phyloP scores from a whole-genome alignment of 2,888 invertebrate genomes.

The Caenorhabditis sulstoni region DNA sequence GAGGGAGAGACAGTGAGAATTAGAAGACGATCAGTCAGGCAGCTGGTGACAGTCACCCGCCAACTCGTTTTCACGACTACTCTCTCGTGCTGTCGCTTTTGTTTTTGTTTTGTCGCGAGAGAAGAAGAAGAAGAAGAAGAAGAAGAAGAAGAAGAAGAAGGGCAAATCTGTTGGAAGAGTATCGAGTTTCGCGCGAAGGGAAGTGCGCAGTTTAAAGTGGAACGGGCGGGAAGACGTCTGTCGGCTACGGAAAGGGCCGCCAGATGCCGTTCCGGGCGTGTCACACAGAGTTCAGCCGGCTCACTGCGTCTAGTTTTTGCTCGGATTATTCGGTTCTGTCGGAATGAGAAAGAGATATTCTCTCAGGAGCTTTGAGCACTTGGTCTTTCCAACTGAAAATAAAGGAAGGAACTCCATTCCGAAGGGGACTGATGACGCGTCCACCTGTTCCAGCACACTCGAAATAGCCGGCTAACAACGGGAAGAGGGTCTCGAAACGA shows the following conservation, averaged over 20 bases:
- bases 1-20: background rate
- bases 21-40: conserved; percentile 21
- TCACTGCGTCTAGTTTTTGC: too few species aligned
- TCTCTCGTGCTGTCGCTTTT: conserved; percentile 6
- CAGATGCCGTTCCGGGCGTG: conserved; percentile 3
- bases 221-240: background rate
- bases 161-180: background rate
- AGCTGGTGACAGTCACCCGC: conserved; percentile 11
- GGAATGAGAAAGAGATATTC: too few species aligned
- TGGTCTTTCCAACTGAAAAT: too few species aligned
- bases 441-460: too few species aligned
- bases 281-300: too few species aligned
- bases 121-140: too few species aligned
- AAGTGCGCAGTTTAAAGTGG: conserved; percentile 35
- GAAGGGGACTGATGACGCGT: too few species aligned
- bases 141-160: too few species aligned
- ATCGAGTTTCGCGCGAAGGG: conserved; percentile 16
- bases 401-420: too few species aligned
- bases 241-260: background rate
- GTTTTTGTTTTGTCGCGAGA: conserved; percentile 22
- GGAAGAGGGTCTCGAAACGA: too few species aligned
- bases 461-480: too few species aligned
- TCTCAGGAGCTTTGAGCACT: background rate
- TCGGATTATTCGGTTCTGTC: too few species aligned
- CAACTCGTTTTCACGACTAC: conserved; percentile 36